Conservation (phyloP, 2,113 vertebrate genomes). For the Silurus glanis region DNA sequence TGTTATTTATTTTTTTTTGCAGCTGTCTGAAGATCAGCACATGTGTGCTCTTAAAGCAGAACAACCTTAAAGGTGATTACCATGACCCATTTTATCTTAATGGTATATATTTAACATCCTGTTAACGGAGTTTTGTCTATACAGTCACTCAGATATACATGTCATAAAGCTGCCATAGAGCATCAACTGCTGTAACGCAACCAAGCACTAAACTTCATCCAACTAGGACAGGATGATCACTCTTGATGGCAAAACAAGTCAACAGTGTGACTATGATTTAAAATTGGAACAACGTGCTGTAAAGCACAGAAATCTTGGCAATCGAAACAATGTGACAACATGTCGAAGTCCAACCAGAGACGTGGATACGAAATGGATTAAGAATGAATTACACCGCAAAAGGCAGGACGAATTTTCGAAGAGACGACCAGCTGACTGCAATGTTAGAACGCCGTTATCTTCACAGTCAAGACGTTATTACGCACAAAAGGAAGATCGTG, state of each 20-base stretch:
- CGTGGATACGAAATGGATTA: conserved; percentile 58
- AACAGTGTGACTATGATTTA: conserved; percentile 61
- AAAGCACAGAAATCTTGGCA: conserved; percentile 66
- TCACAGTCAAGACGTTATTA: conserved; percentile 12
- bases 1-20: conserved; percentile 21
- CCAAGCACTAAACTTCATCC: conserved; percentile 26
- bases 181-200: not conserved
- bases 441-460: conserved; percentile 9
- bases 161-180: conserved; percentile 7
- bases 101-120: not conserved
- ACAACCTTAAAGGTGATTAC: conserved; percentile 15
- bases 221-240: conserved; percentile 61
- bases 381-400: conserved; percentile 67
- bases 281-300: conserved; percentile 64
- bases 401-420: conserved; percentile 71
- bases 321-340: conserved; percentile 72
- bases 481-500: conserved; percentile 30
- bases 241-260: conserved; percentile 32
- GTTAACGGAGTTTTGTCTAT: not conserved
- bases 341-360: conserved; percentile 70
- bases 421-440: conserved; percentile 66
- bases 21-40: conserved; percentile 33
- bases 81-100: not conserved
- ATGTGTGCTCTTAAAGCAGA: conserved; percentile 12
- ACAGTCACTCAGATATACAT: conserved; percentile 11